phyloP scores from a whole-genome alignment of 2,888 invertebrate species.

The Lobophora halterata region DNA sequence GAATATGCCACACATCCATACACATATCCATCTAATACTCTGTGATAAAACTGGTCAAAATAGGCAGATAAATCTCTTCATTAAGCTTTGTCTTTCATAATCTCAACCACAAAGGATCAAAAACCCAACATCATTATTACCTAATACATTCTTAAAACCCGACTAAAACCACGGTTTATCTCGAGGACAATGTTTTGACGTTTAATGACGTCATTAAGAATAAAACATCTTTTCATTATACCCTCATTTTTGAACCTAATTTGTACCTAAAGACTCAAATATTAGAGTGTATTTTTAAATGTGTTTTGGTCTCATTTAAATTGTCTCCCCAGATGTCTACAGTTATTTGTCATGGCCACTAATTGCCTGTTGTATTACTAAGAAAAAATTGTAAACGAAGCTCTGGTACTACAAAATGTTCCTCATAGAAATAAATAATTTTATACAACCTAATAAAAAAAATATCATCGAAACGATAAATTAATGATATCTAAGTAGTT shows the following conservation, averaged over 20 bases:
- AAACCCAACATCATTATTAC: conserved; percentile 5
- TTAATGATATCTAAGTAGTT: too few species aligned
- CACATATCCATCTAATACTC: too few species aligned
- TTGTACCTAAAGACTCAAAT: conserved; percentile 45
- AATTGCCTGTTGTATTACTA: conserved; percentile 54
- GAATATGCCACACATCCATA: too few species aligned
- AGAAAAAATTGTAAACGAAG: conserved; percentile 28
- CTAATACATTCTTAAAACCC: conserved; percentile 29
- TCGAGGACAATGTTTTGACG: conserved; percentile 52
- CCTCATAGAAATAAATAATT: neutral
- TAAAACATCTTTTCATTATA: conserved; percentile 54
- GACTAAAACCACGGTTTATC: conserved; percentile 52
- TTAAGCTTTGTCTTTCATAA: neutral
- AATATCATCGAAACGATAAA: too few species aligned
- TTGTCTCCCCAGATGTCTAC: conserved; percentile 41
- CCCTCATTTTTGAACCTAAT: conserved; percentile 31
- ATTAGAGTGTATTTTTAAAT: conserved; percentile 7
- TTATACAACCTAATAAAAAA: conserved; percentile 3
- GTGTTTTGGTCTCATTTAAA: conserved; percentile 29
- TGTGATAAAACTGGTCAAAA: too few species aligned
- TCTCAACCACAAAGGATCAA: neutral
- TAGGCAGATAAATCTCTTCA: too few species aligned
- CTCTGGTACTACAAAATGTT: neutral
- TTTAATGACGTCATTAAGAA: conserved; percentile 70
- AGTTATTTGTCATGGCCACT: conserved; percentile 56